A percentile compares a stretch with the other conserved stretches of the same genome.
phyloP scores from a whole-genome alignment of 2,797 vertebrate genomes.

The Loris lydekkerianus region DNA sequence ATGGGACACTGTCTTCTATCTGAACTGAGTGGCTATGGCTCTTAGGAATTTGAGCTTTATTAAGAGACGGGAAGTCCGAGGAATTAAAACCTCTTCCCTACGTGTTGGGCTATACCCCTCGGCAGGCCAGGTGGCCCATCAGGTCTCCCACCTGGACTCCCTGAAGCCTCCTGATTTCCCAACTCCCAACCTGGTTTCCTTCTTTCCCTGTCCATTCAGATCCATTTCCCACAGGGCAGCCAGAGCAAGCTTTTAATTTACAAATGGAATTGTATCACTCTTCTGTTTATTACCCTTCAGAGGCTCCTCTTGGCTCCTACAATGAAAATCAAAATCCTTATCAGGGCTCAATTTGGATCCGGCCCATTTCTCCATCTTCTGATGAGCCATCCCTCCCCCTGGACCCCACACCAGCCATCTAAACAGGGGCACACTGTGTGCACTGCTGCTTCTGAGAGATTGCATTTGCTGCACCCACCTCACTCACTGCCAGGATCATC shows the following conservation, averaged over 20 bases:
- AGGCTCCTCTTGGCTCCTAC: not conserved
- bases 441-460: not conserved
- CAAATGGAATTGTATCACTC: not conserved
- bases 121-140: not conserved
- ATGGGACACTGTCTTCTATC: not conserved
- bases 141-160: not conserved
- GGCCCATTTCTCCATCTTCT: not conserved
- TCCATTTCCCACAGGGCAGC: not conserved
- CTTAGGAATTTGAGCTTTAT: not conserved
- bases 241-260: slow-evolving; percentile 4
- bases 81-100: not conserved
- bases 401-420: rapidly evolving
- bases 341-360: not conserved
- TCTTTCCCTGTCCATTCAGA: not conserved
- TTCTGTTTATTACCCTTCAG: slow-evolving; percentile 11
- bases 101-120: not conserved
- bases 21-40: not conserved
- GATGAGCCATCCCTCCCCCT: not conserved
- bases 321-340: not conserved
- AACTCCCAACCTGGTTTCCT: not conserved
- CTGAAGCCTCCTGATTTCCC: not conserved
- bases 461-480: not conserved
- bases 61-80: not conserved
- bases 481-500: not conserved
- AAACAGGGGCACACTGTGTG: not conserved